These are phyloP conservation scores for Irena cyanogastra DNA, from an alignment of 2,113 vertebrate genomes.

Conservation along the genomic window DNA sequence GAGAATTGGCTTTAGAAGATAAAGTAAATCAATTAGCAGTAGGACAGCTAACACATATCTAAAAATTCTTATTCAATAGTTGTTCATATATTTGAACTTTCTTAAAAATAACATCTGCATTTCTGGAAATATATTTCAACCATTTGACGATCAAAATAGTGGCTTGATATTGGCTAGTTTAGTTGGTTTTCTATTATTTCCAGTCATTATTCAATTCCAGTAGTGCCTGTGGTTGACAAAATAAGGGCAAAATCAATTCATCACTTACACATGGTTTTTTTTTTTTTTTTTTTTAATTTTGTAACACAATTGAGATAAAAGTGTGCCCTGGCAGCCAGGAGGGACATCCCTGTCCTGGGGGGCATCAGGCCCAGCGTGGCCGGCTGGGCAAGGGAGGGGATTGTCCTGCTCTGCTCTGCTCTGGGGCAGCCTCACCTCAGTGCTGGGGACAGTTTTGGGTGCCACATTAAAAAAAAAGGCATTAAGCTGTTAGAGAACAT, in stretches of 20 bases:
- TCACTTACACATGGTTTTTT: fast-evolving
- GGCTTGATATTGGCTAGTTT: not conserved
- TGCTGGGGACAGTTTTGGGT: not conserved
- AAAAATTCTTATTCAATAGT: not conserved
- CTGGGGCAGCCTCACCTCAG: not conserved
- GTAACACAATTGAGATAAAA: not conserved
- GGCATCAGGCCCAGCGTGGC: not conserved
- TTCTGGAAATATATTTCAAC: not conserved
- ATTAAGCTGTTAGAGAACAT: fast-evolving
- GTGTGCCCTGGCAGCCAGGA: not conserved
- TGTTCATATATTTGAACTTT: not conserved
- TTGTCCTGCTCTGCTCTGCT: not conserved
- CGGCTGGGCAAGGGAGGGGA: not conserved
- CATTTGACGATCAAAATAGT: not conserved
- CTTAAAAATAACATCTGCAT: not conserved
- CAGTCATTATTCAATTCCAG: not conserved
- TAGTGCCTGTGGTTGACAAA: not conserved
- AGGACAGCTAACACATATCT: not conserved
- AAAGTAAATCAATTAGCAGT: not conserved
- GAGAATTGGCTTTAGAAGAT: not conserved
- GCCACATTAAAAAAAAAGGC: not conserved
- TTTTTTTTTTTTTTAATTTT: not conserved
- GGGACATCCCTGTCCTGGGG: not conserved
- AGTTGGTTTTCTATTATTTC: not conserved
- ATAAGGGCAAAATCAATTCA: not conserved